Evolutionary conservation across 1,140 invertebrate species (phyloP).

Genomic region (Macrocentrus cingulum): DNA sequence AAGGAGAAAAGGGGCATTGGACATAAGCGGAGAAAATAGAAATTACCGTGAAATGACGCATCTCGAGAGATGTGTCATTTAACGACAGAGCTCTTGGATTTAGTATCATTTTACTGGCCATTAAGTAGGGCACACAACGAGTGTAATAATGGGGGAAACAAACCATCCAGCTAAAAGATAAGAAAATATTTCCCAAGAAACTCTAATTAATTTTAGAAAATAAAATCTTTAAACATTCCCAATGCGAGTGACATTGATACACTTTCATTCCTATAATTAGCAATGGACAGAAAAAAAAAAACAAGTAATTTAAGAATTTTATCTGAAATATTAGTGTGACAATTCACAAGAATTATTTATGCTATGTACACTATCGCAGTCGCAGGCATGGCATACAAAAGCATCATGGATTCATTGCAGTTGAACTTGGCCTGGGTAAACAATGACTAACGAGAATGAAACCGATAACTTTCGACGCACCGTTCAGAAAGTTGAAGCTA

Average conservation of each 20-base stretch:
- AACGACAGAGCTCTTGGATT: not conserved
- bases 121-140: too few species aligned
- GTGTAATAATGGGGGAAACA: too few species aligned
- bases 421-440: not conserved
- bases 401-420: not conserved
- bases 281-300: too few species aligned
- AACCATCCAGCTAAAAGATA: too few species aligned
- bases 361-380: not conserved
- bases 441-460: slow-evolving; percentile 14
- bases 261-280: too few species aligned
- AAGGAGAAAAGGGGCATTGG: slow-evolving; percentile 4
- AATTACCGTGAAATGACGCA: slow-evolving; percentile 19
- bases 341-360: not conserved
- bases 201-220: too few species aligned
- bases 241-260: too few species aligned
- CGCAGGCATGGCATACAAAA: not conserved
- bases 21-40: slow-evolving; percentile 23
- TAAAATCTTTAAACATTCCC: too few species aligned
- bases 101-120: not conserved
- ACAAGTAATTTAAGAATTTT: not conserved
- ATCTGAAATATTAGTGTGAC: not conserved
- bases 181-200: too few species aligned
- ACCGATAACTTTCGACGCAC: slow-evolving; percentile 6
- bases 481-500: not conserved
- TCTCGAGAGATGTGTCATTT: not conserved